These are phyloP conservation scores for Garrulus glandarius DNA, from an alignment of 2,797 vertebrate species.

Conservation along the genomic window DNA sequence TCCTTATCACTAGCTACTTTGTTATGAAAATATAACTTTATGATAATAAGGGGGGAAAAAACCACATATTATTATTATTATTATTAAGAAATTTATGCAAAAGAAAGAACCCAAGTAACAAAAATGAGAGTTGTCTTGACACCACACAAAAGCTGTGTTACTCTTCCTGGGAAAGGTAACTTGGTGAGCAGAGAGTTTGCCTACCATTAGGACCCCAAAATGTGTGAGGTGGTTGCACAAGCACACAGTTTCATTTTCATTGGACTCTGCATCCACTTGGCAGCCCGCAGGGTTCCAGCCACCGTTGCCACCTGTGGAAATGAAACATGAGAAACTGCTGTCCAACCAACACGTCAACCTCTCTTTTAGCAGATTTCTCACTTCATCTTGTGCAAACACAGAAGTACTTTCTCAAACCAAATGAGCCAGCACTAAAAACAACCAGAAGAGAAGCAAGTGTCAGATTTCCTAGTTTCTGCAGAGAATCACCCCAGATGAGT, in stretches of 20 bases:
- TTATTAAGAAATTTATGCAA: neutral
- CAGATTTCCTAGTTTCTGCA: neutral
- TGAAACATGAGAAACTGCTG: neutral
- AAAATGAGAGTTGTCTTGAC: neutral
- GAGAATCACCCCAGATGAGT: neutral
- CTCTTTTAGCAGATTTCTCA: neutral
- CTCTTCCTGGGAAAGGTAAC: neutral
- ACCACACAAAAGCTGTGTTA: neutral
- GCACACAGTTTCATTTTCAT: conserved; percentile 83
- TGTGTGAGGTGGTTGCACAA: conserved; percentile 93
- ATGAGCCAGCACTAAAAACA: neutral
- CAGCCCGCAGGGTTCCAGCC: conserved; percentile 89
- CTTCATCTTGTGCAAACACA: neutral
- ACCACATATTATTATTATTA: neutral
- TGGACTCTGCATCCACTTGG: conserved; percentile 70
- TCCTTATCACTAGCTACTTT: neutral
- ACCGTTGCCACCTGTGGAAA: conserved; percentile 80
- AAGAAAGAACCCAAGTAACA: neutral
- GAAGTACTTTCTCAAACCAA: neutral
- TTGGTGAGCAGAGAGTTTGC: conserved; percentile 2
- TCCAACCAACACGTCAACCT: neutral
- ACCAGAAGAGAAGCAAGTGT: neutral
- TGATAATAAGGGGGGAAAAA: neutral
- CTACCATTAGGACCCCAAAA: conserved; percentile 94
- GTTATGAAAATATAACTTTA: neutral